phyloP scores from a whole-genome alignment of 2,888 invertebrate species.

The Hydriomena furcata region DNA sequence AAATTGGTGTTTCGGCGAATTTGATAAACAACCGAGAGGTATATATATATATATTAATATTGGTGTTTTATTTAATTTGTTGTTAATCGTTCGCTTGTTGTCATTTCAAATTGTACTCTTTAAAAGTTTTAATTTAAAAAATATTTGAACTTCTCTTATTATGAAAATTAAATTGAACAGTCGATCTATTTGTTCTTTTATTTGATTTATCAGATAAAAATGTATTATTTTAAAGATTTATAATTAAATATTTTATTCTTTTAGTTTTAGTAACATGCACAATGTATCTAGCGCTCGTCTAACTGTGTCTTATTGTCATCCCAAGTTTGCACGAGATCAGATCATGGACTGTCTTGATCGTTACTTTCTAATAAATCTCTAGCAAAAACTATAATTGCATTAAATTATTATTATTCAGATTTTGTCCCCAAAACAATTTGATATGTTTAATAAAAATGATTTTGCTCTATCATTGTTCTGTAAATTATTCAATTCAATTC shows the following conservation, averaged over 20 bases:
- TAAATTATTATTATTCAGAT: conserved; percentile 43
- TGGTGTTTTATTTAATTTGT: conserved; percentile 64
- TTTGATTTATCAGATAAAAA: conserved; percentile 21
- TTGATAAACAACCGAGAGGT: conserved; percentile 80
- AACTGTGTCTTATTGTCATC: conserved; percentile 65
- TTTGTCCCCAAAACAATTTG: conserved; percentile 58
- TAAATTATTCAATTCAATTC: conserved; percentile 34
- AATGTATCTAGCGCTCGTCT: conserved; percentile 55
- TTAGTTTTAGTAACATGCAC: conserved; percentile 36
- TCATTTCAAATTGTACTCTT: conserved; percentile 51
- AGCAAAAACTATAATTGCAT: conserved; percentile 43
- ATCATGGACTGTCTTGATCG: conserved; percentile 37
- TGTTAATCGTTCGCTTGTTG: conserved; percentile 45
- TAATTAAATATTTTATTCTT: conserved; percentile 19
- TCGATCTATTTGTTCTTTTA: conserved; percentile 35
- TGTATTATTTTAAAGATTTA: conserved; percentile 24
- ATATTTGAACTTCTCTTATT: conserved; percentile 53
- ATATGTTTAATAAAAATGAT: conserved; percentile 71
- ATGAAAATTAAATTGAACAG: conserved; percentile 35
- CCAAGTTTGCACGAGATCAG: conserved; percentile 45
- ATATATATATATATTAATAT: conserved; percentile 53
- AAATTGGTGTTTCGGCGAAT: no score
- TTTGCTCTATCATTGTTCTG: conserved; percentile 70
- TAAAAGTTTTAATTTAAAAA: conserved; percentile 51
- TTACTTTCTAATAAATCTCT: conserved; percentile 35